phyloP scores from a whole-genome alignment of 2,888 invertebrate species.

The Brachypalpus laphriformis region DNA sequence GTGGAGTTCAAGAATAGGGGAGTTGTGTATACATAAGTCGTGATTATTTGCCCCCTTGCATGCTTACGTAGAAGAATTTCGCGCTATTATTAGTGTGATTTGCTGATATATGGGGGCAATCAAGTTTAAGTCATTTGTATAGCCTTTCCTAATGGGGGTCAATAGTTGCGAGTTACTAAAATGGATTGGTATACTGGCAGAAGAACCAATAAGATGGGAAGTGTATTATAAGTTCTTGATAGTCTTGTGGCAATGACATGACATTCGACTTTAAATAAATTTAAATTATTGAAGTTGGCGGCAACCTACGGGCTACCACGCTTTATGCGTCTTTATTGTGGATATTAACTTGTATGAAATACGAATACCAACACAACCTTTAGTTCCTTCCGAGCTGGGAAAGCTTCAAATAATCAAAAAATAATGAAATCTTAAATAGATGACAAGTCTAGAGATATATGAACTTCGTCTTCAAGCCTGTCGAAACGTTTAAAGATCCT shows the following conservation, averaged over 20 bases:
- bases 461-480: too few species aligned
- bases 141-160: constrained; percentile 63
- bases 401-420: too few species aligned
- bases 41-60: constrained; percentile 42
- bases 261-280: not conserved
- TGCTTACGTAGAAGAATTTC: constrained; percentile 9
- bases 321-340: too few species aligned
- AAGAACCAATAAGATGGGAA: not conserved
- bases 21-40: constrained; percentile 15
- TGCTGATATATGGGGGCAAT: constrained; percentile 30
- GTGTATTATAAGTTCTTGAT: not conserved
- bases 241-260: not conserved
- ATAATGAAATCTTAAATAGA: too few species aligned
- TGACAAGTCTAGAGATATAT: too few species aligned
- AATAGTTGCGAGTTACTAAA: constrained; percentile 38
- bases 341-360: too few species aligned
- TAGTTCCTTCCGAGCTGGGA: too few species aligned
- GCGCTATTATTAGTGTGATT: constrained; percentile 46
- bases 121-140: constrained; percentile 56
- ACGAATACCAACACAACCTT: too few species aligned
- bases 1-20: constrained; percentile 54
- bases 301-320: too few species aligned
- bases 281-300: too few species aligned
- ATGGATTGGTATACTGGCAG: constrained; percentile 31
- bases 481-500: too few species aligned